Evolutionary conservation across 2,888 invertebrate species (phyloP).

Genomic region (Cabera pusaria): DNA sequence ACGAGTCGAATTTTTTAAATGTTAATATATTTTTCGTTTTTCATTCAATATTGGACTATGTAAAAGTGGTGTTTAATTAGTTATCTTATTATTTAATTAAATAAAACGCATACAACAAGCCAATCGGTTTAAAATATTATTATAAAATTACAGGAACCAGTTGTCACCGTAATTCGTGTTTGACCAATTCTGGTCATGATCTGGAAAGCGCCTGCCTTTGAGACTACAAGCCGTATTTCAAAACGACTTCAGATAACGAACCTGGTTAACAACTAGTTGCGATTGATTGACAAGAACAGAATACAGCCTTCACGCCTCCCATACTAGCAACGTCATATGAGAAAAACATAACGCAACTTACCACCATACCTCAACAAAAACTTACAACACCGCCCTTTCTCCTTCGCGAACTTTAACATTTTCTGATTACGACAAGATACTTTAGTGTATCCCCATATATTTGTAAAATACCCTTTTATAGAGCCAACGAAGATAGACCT

Average conservation of each 20-base stretch:
- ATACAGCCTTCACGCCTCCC: constrained; percentile 47
- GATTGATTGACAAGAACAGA: constrained; percentile 53
- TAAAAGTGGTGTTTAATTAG: too few relatives aligned
- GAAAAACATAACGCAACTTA: too few relatives aligned
- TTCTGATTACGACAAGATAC: not conserved
- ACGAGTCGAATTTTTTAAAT: too few relatives aligned
- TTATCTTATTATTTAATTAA: too few relatives aligned
- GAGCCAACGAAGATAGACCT: constrained; percentile 1
- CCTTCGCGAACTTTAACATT: too few relatives aligned
- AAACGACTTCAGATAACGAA: constrained; percentile 37
- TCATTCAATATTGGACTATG: too few relatives aligned
- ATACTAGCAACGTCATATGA: constrained; percentile 40
- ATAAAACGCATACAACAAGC: too few relatives aligned
- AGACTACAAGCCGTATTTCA: constrained; percentile 1
- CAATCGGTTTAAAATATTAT: too few relatives aligned
- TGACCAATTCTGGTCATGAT: constrained; percentile 4
- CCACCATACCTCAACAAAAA: not conserved
- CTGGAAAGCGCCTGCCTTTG: constrained; percentile 1
- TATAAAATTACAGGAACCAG: too few relatives aligned
- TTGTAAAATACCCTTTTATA: not conserved
- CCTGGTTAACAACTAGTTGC: constrained; percentile 41
- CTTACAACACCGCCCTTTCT: too few relatives aligned
- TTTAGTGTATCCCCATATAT: not conserved
- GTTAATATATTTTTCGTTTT: too few relatives aligned
- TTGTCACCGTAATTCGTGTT: constrained; percentile 1